These are phyloP conservation scores for Spilogale gracilis DNA, from an alignment of 2,113 vertebrate genomes.

Conservation along the genomic window DNA sequence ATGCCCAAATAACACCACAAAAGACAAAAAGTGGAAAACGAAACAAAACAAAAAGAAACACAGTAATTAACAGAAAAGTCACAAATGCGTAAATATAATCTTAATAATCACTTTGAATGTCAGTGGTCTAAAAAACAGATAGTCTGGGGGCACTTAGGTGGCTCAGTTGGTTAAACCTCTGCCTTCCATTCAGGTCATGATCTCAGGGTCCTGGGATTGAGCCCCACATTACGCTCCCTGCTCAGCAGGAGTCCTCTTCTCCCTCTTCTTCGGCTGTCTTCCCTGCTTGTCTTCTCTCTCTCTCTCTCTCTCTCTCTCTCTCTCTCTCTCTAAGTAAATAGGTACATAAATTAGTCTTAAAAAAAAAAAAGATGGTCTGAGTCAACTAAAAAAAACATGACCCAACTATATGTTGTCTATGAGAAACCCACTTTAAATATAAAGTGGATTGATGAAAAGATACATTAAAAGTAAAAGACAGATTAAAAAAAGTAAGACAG, in stretches of 20 bases:
- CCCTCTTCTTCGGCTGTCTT: neutral
- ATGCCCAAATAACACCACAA: neutral
- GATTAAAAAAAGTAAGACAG: neutral
- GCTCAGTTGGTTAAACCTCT: neutral
- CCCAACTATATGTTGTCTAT: neutral
- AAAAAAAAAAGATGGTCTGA: neutral
- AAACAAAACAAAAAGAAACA: neutral
- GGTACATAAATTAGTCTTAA: neutral
- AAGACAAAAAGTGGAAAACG: neutral
- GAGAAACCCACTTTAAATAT: constrained; percentile 1
- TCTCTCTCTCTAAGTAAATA: neutral
- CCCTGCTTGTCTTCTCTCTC: neutral
- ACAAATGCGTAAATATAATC: neutral
- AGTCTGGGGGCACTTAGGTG: neutral
- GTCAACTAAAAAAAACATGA: neutral
- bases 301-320: neutral
- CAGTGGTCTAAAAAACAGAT: neutral
- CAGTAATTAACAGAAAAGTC: neutral
- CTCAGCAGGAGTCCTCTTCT: neutral
- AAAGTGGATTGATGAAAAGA: neutral
- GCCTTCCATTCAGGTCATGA: neutral
- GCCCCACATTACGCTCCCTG: neutral
- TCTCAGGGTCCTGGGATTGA: neutral
- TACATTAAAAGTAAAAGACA: neutral
- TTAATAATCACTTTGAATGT: neutral